Evolutionary conservation across 1,140 invertebrate species (phyloP), one percentile per base, ranked within the genome.

Genomic region (Micrasema minimum): DNA sequence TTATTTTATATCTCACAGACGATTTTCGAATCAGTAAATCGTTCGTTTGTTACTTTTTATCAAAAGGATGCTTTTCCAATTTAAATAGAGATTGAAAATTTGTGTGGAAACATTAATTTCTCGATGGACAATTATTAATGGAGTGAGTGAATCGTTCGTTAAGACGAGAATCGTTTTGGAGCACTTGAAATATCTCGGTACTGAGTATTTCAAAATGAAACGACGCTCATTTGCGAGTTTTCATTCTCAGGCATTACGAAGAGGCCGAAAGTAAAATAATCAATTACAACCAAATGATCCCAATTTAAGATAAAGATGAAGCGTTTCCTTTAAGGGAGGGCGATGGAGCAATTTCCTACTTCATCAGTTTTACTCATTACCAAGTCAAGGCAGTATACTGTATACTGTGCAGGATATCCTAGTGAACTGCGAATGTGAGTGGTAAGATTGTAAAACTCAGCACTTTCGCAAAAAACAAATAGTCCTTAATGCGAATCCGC

Each of bases 351-450:
- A 74, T 74, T 74, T 71, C 72, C 72, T 74, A 62, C 67, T 68
- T 69, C 72, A 73, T 73, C 72, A 73, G 72, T 61, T 61, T 66
- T 69, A 73, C 72, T 73, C 72, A 73, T 73, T 73, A 73, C 66
- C 67, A 61, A 45, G 57, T n/a, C n/a, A n/a, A n/a, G n/a, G n/a
- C n/a, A 70, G 50, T 69, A 65, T 55, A 35, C 35, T 37, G 53
- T 37, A 20, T 50, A 41, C 55, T 35, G 64, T 50, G 35, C 26
- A 61, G 20, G 18, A 45, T 62, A 62, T 62, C 57, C n/a, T 18
- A 14, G 5, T 23, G n/a, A 62, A 62, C 45, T 45, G 57, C 38
- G 37, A 43, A 20, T 62, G 57, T 62, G 57, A 50, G 66, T 55
- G 66, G 51, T 35, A 57, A 57, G 46, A 68, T 68, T 55, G 51